Evolutionary conservation across 1,140 invertebrate species (phyloP).

Genomic region (Lasaia peninsularis): DNA sequence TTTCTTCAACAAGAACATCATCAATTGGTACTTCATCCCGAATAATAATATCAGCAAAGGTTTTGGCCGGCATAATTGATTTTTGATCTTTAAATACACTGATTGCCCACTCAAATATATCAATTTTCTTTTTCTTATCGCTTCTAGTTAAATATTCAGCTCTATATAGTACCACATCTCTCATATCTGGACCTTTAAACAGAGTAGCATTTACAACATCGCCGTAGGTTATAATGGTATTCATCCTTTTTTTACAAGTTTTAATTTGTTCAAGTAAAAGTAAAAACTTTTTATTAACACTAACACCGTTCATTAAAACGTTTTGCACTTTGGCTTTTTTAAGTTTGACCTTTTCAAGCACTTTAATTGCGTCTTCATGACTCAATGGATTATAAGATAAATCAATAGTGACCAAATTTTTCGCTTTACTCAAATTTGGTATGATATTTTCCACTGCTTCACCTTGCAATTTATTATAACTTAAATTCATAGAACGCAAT

Average conservation of each 20-base stretch:
- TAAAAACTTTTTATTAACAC: constrained; percentile 42
- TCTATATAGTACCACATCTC: constrained; percentile 46
- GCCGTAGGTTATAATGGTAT: constrained; percentile 44
- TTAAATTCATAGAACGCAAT: constrained; percentile 42
- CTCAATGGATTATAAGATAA: constrained; percentile 68
- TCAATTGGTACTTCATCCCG: constrained; percentile 33
- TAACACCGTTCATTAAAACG: constrained; percentile 46
- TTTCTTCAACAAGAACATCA: constrained; percentile 41
- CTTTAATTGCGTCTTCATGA: constrained; percentile 47
- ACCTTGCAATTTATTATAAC: constrained; percentile 45
- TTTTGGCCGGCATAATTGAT: constrained; percentile 36
- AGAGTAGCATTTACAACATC: constrained; percentile 29
- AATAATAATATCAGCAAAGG: constrained; percentile 31
- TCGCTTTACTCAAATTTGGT: constrained; percentile 36
- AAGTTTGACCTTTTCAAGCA: constrained; percentile 40
- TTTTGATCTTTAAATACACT: constrained; percentile 43
- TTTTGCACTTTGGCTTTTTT: constrained; percentile 40
- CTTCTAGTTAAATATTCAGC: constrained; percentile 43
- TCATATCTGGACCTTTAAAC: constrained; percentile 35
- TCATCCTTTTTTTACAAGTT: constrained; percentile 33
- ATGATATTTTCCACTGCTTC: constrained; percentile 38
- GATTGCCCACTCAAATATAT: constrained; percentile 42
- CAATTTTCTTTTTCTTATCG: constrained; percentile 36
- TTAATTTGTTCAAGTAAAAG: constrained; percentile 29
- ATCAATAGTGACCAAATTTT: constrained; percentile 55